Evolutionary conservation across 2,797 vertebrate genomes (phyloP).

Genomic region (Ceyx erithaca): DNA sequence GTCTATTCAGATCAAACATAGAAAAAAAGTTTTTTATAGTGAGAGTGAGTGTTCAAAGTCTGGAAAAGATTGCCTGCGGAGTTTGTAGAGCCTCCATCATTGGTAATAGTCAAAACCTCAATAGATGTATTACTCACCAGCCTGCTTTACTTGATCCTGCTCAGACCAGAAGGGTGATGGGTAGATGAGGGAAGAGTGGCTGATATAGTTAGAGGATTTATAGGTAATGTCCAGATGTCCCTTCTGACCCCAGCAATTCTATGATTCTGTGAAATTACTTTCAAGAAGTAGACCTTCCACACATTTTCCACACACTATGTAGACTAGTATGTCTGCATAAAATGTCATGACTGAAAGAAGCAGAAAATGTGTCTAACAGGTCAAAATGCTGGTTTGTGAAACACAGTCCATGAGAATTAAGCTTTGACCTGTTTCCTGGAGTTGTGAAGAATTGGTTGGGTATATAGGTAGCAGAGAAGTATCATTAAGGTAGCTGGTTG

Average conservation of each 20-base stretch:
- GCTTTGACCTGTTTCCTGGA: neutral
- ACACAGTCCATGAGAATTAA: neutral
- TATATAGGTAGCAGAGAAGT: neutral
- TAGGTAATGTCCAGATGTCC: neutral
- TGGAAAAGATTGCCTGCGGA: neutral
- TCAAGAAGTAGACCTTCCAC: neutral
- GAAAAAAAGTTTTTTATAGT: neutral
- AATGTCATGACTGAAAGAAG: neutral
- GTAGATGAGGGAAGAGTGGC: neutral
- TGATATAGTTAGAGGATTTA: neutral
- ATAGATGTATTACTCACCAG: neutral
- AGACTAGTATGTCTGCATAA: neutral
- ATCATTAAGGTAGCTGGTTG: neutral
- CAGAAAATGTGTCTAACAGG: neutral
- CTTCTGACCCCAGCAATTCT: neutral
- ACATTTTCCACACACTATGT: neutral
- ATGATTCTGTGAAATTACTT: neutral
- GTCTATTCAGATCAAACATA: neutral
- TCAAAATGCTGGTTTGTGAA: neutral
- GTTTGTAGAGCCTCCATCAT: neutral
- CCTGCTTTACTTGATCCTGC: neutral
- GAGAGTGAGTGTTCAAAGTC: neutral
- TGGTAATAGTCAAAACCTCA: neutral
- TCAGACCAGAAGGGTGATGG: neutral
- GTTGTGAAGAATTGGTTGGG: neutral